phyloP scores from a whole-genome alignment of 2,797 vertebrate species.

The Rhabdophis nuchalis region DNA sequence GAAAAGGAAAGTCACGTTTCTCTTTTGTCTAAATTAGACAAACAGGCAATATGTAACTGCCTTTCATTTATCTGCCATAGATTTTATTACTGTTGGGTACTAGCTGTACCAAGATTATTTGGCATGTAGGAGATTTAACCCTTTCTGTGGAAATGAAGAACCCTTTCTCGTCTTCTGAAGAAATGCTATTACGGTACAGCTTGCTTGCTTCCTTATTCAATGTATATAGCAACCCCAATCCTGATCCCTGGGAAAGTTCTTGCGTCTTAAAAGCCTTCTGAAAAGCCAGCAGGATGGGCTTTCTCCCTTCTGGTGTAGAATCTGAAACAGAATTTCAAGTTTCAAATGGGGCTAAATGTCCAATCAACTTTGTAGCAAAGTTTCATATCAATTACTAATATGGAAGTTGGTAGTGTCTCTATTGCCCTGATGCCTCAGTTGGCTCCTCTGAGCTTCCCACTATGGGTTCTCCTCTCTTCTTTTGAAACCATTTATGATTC shows the following conservation, averaged over 20 bases:
- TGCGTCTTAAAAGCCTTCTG: neutral
- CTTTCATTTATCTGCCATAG: neutral
- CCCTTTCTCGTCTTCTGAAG: neutral
- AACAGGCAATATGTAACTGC: neutral
- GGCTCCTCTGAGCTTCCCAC: neutral
- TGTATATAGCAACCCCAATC: neutral
- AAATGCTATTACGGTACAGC: neutral
- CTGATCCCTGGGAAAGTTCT: neutral
- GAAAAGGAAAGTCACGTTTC: constrained; percentile 3
- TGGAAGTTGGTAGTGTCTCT: neutral
- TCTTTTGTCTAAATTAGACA: neutral
- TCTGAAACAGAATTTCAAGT: neutral
- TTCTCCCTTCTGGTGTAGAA: neutral
- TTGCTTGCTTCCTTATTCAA: neutral
- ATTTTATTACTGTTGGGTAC: neutral
- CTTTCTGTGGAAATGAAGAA: neutral
- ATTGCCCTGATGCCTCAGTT: neutral
- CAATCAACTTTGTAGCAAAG: neutral
- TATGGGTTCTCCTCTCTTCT: neutral
- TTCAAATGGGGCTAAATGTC: neutral
- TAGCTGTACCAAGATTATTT: neutral
- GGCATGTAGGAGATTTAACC: neutral
- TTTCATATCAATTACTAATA: neutral
- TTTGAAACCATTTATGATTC: neutral
- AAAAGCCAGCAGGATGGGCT: neutral